Evolutionary conservation across 2,113 vertebrate genomes (phyloP).

Genomic region (Donacobius atricapilla): DNA sequence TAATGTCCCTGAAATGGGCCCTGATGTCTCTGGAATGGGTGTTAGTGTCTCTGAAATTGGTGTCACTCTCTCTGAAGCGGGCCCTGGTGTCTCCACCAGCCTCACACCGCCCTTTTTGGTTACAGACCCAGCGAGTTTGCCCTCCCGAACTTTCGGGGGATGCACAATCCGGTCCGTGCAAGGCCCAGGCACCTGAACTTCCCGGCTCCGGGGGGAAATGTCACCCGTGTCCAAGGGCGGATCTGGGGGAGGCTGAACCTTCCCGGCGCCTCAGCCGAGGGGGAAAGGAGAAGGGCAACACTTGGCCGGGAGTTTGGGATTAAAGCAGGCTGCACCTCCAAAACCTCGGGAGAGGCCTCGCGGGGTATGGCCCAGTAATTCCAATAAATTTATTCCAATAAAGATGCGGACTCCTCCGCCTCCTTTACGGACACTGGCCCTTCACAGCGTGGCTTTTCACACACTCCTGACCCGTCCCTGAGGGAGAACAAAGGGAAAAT

Average conservation of each 20-base stretch:
- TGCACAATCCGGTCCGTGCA: neutral
- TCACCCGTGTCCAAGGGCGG: neutral
- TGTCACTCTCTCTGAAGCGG: too few species aligned
- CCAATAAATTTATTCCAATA: fast-evolving
- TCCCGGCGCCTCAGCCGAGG: fast-evolving
- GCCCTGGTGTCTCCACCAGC: too few species aligned
- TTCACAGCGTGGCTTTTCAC: fast-evolving
- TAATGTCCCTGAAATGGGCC: too few species aligned
- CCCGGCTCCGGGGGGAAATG: neutral
- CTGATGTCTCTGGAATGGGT: too few species aligned
- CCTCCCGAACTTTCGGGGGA: fast-evolving
- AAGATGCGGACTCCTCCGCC: fast-evolving
- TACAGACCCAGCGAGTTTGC: neutral
- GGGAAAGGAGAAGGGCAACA: too few species aligned
- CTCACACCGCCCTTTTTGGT: fast-evolving
- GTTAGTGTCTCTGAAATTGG: too few species aligned
- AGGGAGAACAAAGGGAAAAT: too few species aligned
- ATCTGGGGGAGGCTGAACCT: neutral
- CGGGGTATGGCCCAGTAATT: fast-evolving
- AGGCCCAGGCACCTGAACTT: neutral
- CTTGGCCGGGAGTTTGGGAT: fast-evolving
- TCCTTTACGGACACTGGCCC: neutral
- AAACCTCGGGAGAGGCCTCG: fast-evolving
- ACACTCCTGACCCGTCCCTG: too few species aligned
- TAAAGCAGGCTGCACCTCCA: neutral